phyloP scores from a whole-genome alignment of 2,888 invertebrate species.

The Thymelicus sylvestris region DNA sequence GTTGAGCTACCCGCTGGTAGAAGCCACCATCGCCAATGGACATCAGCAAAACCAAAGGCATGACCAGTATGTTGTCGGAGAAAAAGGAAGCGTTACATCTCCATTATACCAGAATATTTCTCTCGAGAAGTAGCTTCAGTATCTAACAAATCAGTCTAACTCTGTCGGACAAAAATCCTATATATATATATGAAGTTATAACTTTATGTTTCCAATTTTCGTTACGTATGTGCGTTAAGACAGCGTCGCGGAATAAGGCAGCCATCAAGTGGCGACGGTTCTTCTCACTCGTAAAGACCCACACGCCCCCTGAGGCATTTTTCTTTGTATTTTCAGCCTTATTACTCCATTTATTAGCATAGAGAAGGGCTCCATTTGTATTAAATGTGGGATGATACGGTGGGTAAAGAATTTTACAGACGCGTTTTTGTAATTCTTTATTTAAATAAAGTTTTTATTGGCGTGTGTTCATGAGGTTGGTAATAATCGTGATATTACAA shows the following conservation, averaged over 20 bases:
- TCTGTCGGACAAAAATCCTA: too few species aligned
- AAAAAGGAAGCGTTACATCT: too few species aligned
- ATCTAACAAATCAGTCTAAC: too few species aligned
- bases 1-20: too few species aligned
- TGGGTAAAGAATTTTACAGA: constrained; percentile 17
- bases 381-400: constrained; percentile 35
- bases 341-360: constrained; percentile 60
- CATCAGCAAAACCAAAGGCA: too few species aligned
- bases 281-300: constrained; percentile 55
- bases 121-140: too few species aligned
- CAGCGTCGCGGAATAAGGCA: constrained; percentile 54
- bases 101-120: too few species aligned
- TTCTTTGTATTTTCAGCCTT: constrained; percentile 60
- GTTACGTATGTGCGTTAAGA: constrained; percentile 42
- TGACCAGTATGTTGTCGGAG: too few species aligned
- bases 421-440: constrained; percentile 17
- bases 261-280: constrained; percentile 54
- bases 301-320: constrained; percentile 53
- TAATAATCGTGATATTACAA: not conserved
- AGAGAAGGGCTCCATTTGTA: constrained; percentile 44
- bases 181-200: not conserved
- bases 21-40: too few species aligned
- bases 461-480: not conserved
- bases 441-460: constrained; percentile 10
- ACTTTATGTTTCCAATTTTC: not conserved